These are phyloP conservation scores for Orthosia cruda DNA, from an alignment of 2,888 invertebrate species.

Conservation along the genomic window DNA sequence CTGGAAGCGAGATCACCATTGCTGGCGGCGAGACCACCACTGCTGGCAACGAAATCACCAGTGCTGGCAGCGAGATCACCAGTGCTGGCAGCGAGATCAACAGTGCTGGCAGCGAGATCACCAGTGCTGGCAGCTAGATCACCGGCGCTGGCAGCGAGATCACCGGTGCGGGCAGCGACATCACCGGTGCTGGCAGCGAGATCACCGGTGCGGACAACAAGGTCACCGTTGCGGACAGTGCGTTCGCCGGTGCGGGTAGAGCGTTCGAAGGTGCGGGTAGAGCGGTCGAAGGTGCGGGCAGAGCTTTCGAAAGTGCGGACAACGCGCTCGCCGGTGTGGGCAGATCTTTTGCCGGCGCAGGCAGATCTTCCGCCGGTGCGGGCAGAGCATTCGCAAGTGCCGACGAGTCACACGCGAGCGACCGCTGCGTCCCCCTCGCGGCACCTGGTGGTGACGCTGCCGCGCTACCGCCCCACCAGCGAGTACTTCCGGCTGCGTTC, in stretches of 20 bases:
- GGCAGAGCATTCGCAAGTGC: conserved; percentile 22
- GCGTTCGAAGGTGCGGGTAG: conserved; percentile 27
- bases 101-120: conserved; percentile 32
- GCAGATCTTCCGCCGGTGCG: conserved; percentile 25
- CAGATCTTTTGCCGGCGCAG: conserved; percentile 11
- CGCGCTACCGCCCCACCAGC: conserved; percentile 65
- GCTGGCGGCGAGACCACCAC: conserved; percentile 34
- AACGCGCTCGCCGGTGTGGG: conserved; percentile 18
- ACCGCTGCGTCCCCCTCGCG: conserved; percentile 41
- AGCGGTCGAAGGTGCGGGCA: conserved; percentile 21
- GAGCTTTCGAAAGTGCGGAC: conserved; percentile 24
- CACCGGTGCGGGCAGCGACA: conserved; percentile 25
- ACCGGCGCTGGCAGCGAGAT: conserved; percentile 50
- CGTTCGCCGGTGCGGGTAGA: conserved; percentile 42
- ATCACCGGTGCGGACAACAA: conserved; percentile 15
- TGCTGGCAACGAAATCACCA: conserved; percentile 5
- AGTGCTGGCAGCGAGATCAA: conserved; percentile 7
- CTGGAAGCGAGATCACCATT: conserved; percentile 56
- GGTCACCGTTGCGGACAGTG: conserved; percentile 62
- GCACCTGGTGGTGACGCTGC: conserved; percentile 66
- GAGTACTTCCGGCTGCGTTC: conserved; percentile 64
- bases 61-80: conserved; percentile 9
- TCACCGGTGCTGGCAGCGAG: background rate
- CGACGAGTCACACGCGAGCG: conserved; percentile 34
- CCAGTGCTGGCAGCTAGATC: conserved; percentile 27